phyloP scores from a whole-genome alignment of 2,797 vertebrate genomes.

The Diglossa cyanea region DNA sequence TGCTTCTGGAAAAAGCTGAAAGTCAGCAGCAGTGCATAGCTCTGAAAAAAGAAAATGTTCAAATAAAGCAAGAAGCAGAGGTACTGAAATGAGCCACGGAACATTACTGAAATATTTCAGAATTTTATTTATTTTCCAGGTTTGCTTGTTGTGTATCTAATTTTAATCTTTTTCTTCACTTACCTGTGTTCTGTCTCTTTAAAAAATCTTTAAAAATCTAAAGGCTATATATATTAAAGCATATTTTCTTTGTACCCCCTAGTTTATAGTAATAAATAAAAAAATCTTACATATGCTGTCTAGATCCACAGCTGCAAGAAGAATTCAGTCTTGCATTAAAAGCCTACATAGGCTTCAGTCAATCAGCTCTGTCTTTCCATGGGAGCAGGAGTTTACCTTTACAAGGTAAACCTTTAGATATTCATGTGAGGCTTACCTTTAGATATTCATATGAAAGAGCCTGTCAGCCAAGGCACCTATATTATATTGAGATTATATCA shows the following conservation, averaged over 20 bases:
- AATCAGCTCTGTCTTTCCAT: not conserved
- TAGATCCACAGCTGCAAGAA: not conserved
- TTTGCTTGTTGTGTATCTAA: not conserved
- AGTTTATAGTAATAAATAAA: not conserved
- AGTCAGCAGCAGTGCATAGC: slow-evolving; percentile 83
- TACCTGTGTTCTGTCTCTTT: not conserved
- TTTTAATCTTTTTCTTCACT: not conserved
- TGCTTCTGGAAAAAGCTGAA: slow-evolving; percentile 95
- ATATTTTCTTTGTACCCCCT: not conserved
- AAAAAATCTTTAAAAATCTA: not conserved
- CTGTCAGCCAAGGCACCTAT: not conserved
- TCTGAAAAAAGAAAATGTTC: slow-evolving; percentile 85
- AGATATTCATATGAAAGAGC: not conserved
- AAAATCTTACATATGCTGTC: not conserved
- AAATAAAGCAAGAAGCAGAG: slow-evolving; percentile 82
- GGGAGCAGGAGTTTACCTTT: not conserved
- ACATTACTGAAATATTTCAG: not conserved
- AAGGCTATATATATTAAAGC: not conserved
- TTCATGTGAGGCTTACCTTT: not conserved
- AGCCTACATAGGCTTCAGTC: not conserved
- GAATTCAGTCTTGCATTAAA: not conserved
- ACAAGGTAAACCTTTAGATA: not conserved
- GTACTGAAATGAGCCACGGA: slow-evolving; percentile 65
- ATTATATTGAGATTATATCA: not conserved
- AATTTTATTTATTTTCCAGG: not conserved